A percentile compares a stretch with the other conserved stretches of the same genome.
phyloP scores from a whole-genome alignment of 53 echinoderm and acorn worm genomes.

The Astropecten irregularis region DNA sequence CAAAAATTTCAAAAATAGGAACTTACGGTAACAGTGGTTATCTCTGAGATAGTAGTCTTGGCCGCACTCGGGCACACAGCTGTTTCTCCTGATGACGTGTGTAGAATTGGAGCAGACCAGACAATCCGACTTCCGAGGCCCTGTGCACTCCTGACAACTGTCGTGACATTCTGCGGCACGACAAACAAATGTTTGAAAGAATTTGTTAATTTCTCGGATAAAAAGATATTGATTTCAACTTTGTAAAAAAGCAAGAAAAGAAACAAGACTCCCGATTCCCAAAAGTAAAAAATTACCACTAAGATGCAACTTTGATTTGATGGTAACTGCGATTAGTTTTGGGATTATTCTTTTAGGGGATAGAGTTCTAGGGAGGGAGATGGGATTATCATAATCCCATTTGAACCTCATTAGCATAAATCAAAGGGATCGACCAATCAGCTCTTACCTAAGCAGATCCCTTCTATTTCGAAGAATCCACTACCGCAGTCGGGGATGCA shows the following conservation, averaged over 20 bases:
- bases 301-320: no score
- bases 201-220: not conserved
- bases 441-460: constrained; percentile 86
- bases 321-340: no score
- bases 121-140: constrained; percentile 87
- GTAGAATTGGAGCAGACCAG: constrained; percentile 84
- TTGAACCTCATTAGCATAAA: no score
- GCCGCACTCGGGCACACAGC: constrained; percentile 87
- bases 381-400: no score
- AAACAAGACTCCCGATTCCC: no score
- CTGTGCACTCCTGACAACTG: constrained; percentile 83
- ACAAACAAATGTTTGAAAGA: not conserved
- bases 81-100: constrained; percentile 72
- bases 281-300: no score
- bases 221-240: not conserved
- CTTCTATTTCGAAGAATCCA: constrained; percentile 73
- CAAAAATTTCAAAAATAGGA: no score
- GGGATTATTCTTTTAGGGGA: no score
- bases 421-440: no score
- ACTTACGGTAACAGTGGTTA: constrained; percentile 79
- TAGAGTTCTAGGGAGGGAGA: no score
- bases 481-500: constrained; percentile 85
- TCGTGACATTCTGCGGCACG: constrained; percentile 74
- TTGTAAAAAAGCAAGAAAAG: no score
- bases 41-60: constrained; percentile 71